phyloP scores from a whole-genome alignment of 2,888 invertebrate genomes.

The Agonopterix arenella region DNA sequence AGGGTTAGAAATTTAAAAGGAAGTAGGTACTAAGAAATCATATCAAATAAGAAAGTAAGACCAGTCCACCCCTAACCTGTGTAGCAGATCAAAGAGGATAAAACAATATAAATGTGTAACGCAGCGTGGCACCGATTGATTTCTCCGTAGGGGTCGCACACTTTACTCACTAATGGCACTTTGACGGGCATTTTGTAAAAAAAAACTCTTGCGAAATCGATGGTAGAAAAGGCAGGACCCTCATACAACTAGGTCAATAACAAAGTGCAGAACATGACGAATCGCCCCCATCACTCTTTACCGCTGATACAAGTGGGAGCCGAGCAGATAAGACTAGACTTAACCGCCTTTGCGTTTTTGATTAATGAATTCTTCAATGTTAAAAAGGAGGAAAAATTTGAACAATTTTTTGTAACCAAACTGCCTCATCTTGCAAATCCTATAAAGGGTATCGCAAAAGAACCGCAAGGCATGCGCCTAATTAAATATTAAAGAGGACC shows the following conservation, averaged over 20 bases:
- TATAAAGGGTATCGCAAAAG: slow-evolving; percentile 3
- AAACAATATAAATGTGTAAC: slow-evolving; percentile 40
- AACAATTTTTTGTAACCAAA: slow-evolving; percentile 1
- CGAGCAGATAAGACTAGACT: slow-evolving; percentile 51
- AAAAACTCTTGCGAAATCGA: slow-evolving; percentile 21
- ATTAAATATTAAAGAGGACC: slow-evolving; percentile 33
- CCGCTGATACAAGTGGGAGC: slow-evolving; percentile 32
- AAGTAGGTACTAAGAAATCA: too few relatives aligned
- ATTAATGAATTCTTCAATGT: slow-evolving; percentile 30
- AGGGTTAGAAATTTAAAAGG: too few relatives aligned
- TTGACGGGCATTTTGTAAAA: slow-evolving; percentile 33
- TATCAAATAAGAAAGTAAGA: neutral
- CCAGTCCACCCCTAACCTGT: slow-evolving; percentile 4
- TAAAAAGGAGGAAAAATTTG: slow-evolving; percentile 3
- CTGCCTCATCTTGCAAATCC: slow-evolving; percentile 2
- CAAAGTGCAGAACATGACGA: slow-evolving; percentile 58
- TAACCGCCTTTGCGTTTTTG: slow-evolving; percentile 35
- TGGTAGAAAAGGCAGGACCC: slow-evolving; percentile 26
- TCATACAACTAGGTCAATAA: slow-evolving; percentile 57
- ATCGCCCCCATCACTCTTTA: slow-evolving; percentile 60
- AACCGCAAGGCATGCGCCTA: slow-evolving; percentile 3
- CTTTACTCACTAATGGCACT: slow-evolving; percentile 31
- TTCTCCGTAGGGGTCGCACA: slow-evolving; percentile 37
- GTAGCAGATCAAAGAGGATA: slow-evolving; percentile 31
- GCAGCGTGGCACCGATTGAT: slow-evolving; percentile 47